Evolutionary conservation across 2,888 invertebrate genomes (phyloP).

Genomic region (Schrankia costaestrigalis): DNA sequence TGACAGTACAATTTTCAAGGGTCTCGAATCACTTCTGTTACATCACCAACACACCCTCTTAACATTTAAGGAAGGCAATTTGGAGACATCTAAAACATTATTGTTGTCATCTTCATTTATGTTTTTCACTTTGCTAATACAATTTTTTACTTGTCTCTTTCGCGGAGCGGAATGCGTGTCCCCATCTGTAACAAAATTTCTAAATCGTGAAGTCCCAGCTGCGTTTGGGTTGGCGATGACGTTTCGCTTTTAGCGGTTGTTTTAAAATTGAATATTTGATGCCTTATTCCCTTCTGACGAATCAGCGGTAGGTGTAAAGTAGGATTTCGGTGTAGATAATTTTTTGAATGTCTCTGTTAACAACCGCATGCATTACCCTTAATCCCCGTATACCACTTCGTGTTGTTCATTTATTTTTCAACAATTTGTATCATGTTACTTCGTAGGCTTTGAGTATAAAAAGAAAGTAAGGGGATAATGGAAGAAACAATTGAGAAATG

Average conservation of each 20-base stretch:
- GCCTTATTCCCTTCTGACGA: slow-evolving; percentile 76
- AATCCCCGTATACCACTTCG: slow-evolving; percentile 47
- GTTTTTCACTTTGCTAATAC: slow-evolving; percentile 76
- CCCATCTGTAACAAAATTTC: slow-evolving; percentile 77
- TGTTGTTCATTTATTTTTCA: slow-evolving; percentile 54
- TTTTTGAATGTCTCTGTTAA: slow-evolving; percentile 70
- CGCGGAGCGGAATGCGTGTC: slow-evolving; percentile 67
- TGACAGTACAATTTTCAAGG: slow-evolving; percentile 76
- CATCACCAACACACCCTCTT: slow-evolving; percentile 68
- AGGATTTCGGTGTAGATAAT: slow-evolving; percentile 64
- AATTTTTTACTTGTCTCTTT: slow-evolving; percentile 75
- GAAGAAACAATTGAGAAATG: too few species aligned
- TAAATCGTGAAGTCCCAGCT: slow-evolving; percentile 78
- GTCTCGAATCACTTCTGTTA: slow-evolving; percentile 61
- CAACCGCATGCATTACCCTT: slow-evolving; percentile 60
- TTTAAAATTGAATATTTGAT: slow-evolving; percentile 82
- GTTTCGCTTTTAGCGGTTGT: slow-evolving; percentile 80
- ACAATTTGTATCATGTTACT: slow-evolving; percentile 40
- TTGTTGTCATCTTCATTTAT: slow-evolving; percentile 70
- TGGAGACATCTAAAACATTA: slow-evolving; percentile 61
- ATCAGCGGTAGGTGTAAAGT: slow-evolving; percentile 63
- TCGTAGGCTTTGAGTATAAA: slow-evolving; percentile 29
- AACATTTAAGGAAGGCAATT: slow-evolving; percentile 66
- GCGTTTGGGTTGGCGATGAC: slow-evolving; percentile 74
- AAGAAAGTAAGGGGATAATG: too few species aligned